Evolutionary conservation across 2,113 vertebrate genomes (phyloP), one percentile per base, ranked within the genome.

Genomic region (Syngnathus scovelli): DNA sequence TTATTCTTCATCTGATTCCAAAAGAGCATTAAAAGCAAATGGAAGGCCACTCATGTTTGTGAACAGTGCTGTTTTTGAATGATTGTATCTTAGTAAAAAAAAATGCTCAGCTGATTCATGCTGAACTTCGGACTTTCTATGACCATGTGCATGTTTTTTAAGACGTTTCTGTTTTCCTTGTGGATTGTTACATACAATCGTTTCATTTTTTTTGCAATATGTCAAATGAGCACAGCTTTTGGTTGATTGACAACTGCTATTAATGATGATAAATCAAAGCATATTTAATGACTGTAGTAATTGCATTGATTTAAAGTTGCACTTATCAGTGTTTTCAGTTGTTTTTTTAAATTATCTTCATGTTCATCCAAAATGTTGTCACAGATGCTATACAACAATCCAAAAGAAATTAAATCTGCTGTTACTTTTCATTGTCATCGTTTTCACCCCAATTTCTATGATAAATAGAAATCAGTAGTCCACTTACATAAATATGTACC

Each of bases 51-150:
- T 49, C 11, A 64, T 9, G 36, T 61, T 60, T 37, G 61, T 70
- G n/a, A 74, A 67, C 55, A 52, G 52, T 63, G 46, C 41, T 43
- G 39, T 21, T 63, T 75, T 66, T 19, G 48, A 69, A 66, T 19
- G 41, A 48, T 68, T 71, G 1, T 48, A 75, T 75, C 62, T 78
- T 75, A 71, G 77, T 78, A 74, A 71, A 73, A 12, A 61, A 16
- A 12, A 38, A 54, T 0, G 12, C 41, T 63, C 37, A 63, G 23
- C 15, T 38, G 19, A 16, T 27, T n/a, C 44, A 64, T 16, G 16
- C 62, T 44, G 51, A 43, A 51, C 43, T 67, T 27, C 27, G 59
- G 39, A 8, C 39, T 18, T 9, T 44, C 33, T 70, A 15, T 59
- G 6, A 46, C 10, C 1, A 70, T 55, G 38, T 74, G 71, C 68